A percentile compares a stretch with the other conserved stretches of the same genome.
Conservation (phyloP, 2,888 invertebrate genomes). For the Choristoneura rosaceana region DNA sequence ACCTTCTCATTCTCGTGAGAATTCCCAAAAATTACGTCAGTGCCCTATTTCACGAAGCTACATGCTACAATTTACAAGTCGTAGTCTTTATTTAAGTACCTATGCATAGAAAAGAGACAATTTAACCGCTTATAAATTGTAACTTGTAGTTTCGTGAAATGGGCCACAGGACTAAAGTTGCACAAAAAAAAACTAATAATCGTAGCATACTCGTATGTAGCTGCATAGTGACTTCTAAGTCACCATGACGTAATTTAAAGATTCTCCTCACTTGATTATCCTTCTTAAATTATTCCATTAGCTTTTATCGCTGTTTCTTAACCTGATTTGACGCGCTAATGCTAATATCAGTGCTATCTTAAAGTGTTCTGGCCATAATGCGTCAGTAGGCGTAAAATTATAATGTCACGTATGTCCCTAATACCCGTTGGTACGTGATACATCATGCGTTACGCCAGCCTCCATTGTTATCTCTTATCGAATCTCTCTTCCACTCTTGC, state of each 20-base stretch:
- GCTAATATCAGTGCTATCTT: slow-evolving; percentile 40
- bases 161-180: too few species aligned
- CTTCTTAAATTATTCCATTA: slow-evolving; percentile 32
- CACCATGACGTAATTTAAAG: neutral
- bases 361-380: slow-evolving; percentile 40
- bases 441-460: slow-evolving; percentile 65
- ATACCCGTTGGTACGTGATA: slow-evolving; percentile 57
- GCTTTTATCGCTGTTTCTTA: slow-evolving; percentile 32
- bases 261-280: slow-evolving; percentile 16
- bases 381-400: slow-evolving; percentile 54
- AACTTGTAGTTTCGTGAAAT: too few species aligned
- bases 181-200: too few species aligned
- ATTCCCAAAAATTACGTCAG: too few species aligned
- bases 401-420: slow-evolving; percentile 67
- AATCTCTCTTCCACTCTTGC: slow-evolving; percentile 65
- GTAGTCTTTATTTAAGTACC: too few species aligned
- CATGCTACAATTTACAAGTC: too few species aligned
- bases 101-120: too few species aligned
- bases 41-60: too few species aligned
- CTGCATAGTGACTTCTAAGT: too few species aligned
- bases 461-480: slow-evolving; percentile 65
- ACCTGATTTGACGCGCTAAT: slow-evolving; percentile 40
- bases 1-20: too few species aligned
- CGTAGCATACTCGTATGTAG: too few species aligned
- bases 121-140: too few species aligned